Evolutionary conservation across 2,888 invertebrate genomes (phyloP), one percentile per base, ranked within the genome.

Genomic region (Lycia hirtaria): DNA sequence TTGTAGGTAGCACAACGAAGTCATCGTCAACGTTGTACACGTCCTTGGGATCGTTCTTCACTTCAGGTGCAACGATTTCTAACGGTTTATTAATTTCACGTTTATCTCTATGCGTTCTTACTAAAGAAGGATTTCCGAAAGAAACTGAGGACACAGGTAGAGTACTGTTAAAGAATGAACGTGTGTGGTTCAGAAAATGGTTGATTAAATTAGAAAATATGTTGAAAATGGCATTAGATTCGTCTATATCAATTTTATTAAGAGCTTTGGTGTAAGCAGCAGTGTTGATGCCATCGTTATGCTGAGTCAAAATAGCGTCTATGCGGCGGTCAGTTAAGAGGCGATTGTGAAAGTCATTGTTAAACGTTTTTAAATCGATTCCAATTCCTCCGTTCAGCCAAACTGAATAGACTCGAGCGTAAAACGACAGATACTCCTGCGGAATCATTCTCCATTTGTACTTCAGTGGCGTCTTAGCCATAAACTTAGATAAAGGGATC

Each of bases 331-430:
- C 80, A 2, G 72, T 45, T 3, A 59, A 48, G 45, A 70, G 69
- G 51, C 61, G 72, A 52, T 63, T 79, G 17, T 70, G 72, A 51
- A 56, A 81, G 24, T 75, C 65, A 30, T 80, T 74, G 61, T 83
- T 85, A 30, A 77, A 83, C 0, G 64, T 65, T 14, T 53, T 60
- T 20, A 91, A 72, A 52, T 91, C 88, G 55, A 92, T 77, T 0
- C 83, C 84, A 5, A 94, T 80, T 1, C 94, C 94, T 6, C 93
- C 93, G 62, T 83, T 83, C 69, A 93, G 87, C 93, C 93, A 94
- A 20, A 94, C 81, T 37, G 92, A 84, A 58, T 88, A 80, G 20
- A 92, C 78, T 65, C 94, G 81, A 0, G 90, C 81, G 35, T 93
- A 93, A 69, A 94, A 93, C 15, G 90, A 69, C 14, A 92, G 69